phyloP scores from a whole-genome alignment of 2,113 vertebrate genomes.

The Archocentrus centrarchus region DNA sequence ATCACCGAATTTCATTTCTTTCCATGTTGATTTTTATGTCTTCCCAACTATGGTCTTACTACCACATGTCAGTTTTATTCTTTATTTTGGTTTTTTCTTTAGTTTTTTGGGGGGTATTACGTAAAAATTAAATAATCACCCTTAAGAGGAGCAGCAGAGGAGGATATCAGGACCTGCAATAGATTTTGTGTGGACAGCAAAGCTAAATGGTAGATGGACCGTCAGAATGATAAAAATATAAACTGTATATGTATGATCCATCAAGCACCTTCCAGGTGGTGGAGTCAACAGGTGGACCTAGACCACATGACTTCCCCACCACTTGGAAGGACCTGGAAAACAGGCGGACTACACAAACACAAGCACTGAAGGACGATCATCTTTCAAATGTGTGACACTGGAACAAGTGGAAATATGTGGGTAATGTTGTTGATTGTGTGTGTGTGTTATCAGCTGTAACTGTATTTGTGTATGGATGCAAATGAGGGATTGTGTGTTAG shows the following conservation, averaged over 20 bases:
- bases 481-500: slow-evolving; percentile 23
- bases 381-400: slow-evolving; percentile 29
- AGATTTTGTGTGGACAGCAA: neutral
- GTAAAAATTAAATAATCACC: neutral
- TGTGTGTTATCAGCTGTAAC: neutral
- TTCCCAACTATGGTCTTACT: neutral
- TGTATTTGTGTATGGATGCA: neutral
- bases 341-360: slow-evolving; percentile 10
- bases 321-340: neutral
- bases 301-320: neutral
- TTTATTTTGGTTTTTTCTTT: too few species aligned
- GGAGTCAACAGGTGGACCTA: neutral
- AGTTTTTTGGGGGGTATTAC: neutral
- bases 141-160: neutral
- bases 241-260: neutral
- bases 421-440: neutral
- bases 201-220: neutral
- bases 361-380: neutral
- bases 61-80: slow-evolving; percentile 13
- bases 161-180: neutral
- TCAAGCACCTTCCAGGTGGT: neutral
- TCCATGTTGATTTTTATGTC: neutral
- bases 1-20: neutral
- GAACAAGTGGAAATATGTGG: slow-evolving; percentile 2
- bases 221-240: neutral